Conservation (phyloP, 2,797 vertebrate species). For the Falco biarmicus region DNA sequence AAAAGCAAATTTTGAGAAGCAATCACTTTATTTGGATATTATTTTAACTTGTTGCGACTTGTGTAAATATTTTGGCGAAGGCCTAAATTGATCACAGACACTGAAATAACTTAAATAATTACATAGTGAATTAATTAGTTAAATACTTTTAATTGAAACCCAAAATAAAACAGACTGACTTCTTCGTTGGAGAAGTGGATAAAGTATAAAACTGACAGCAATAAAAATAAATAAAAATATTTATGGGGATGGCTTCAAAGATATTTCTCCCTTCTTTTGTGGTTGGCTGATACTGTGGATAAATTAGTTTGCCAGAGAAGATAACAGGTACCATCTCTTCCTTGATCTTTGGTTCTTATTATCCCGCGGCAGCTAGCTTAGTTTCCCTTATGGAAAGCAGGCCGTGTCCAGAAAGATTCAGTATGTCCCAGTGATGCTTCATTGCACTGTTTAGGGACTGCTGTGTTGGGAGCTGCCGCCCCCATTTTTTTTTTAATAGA, state of each 20-base stretch:
- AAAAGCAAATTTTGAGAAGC: background rate
- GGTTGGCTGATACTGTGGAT: background rate
- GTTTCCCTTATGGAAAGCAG: background rate
- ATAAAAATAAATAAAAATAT: background rate
- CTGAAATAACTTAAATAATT: background rate
- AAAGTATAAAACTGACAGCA: background rate
- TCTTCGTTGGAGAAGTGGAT: background rate
- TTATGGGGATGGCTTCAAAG: background rate
- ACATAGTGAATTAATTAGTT: background rate
- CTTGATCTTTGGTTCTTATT: background rate
- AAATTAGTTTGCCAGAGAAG: background rate
- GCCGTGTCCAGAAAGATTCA: background rate
- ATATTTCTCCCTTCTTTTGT: background rate
- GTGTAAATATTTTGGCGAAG: background rate
- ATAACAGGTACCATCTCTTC: background rate
- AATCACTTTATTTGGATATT: background rate
- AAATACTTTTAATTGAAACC: background rate
- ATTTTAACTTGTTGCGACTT: background rate
- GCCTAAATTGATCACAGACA: background rate
- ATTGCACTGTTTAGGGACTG: background rate
- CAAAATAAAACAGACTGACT: background rate
- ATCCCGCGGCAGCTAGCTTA: background rate
- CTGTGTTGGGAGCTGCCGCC: background rate
- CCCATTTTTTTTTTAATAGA: background rate
- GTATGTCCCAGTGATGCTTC: background rate